Evolutionary conservation across 1,140 invertebrate genomes (phyloP), one percentile per base, ranked within the genome.

Genomic region (Eriosoma lanigerum): DNA sequence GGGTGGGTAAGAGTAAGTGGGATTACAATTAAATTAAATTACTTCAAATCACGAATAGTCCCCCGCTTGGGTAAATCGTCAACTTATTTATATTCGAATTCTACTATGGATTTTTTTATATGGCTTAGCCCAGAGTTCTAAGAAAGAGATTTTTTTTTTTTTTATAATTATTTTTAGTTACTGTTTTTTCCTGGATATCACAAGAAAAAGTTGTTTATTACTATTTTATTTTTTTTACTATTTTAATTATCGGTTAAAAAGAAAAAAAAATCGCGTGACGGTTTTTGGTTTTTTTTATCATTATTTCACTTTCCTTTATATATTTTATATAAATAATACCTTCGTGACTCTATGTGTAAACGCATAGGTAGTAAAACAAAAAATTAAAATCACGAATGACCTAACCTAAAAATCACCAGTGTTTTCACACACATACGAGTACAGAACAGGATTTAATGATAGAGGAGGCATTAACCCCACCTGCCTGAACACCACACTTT

Each of bases 191-290:
- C 29, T 9, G 12, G 19, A 6, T 75, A 75, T 75, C 50, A 44
- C 6, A 44, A 29, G 1, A 15, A 29, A 73, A 75, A 75, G 13
- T 52, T 75, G 29, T 70, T 73, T 73, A 32, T 54, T 73, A 32
- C 32, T 73, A 21, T 73, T 72, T 72, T 72, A n/a, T n/a, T n/a
- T n/a, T n/a, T n/a, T n/a, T n/a, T n/a, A n/a, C n/a, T 38, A 32
- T 75, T 75, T 75, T 75, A 75, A 75, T 75, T 75, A 75, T 75
- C 52, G 72, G 72, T 75, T 56, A 15, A 29, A 56, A 73, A 75
- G 29, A 13, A 75, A 75, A 13, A 75, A 75, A 75, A 75, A 75
- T 75, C 29, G 72, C 72, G 72, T 75, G 72, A 56, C 72, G 48
- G 48, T 0, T 72, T 72, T 54, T n/a, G n/a, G n/a, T 15, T 29